These are phyloP conservation scores for Hydrolagus affinis DNA, from an alignment of 2,113 vertebrate genomes.

Conservation along the genomic window DNA sequence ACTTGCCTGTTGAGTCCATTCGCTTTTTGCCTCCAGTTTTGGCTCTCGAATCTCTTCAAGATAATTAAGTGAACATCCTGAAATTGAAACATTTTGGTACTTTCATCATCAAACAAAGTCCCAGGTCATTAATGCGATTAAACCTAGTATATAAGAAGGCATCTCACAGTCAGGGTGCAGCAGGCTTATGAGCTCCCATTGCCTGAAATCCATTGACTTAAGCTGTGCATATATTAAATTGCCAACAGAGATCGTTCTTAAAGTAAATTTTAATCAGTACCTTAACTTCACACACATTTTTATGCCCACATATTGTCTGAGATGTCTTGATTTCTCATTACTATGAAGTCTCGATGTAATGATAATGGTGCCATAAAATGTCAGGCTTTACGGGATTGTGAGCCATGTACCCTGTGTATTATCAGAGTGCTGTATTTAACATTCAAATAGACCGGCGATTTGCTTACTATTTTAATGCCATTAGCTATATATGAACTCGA, in stretches of 20 bases:
- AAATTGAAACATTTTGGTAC: background rate
- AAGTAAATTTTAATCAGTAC: background rate
- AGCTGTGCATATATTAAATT: background rate
- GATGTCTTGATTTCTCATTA: too few relatives aligned
- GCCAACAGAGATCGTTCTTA: background rate
- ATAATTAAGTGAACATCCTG: background rate
- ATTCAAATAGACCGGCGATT: too few relatives aligned
- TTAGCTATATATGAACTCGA: too few relatives aligned
- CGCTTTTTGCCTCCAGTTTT: background rate
- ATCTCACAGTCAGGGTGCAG: background rate
- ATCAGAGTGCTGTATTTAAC: too few relatives aligned
- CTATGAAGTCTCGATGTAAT: too few relatives aligned
- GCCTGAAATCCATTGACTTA: background rate
- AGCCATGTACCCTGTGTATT: too few relatives aligned
- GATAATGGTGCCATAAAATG: too few relatives aligned
- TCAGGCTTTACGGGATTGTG: too few relatives aligned
- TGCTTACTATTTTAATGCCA: too few relatives aligned
- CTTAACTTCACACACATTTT: too few relatives aligned
- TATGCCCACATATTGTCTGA: too few relatives aligned
- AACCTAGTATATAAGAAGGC: background rate
- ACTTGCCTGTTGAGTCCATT: background rate
- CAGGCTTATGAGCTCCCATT: background rate
- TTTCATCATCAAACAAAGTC: constrained; percentile 11
- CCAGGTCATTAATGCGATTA: background rate
- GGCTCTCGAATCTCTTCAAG: background rate